These are phyloP conservation scores for Melanotaenia trifasciata DNA, from an alignment of 2,797 vertebrate species.

Conservation along the genomic window DNA sequence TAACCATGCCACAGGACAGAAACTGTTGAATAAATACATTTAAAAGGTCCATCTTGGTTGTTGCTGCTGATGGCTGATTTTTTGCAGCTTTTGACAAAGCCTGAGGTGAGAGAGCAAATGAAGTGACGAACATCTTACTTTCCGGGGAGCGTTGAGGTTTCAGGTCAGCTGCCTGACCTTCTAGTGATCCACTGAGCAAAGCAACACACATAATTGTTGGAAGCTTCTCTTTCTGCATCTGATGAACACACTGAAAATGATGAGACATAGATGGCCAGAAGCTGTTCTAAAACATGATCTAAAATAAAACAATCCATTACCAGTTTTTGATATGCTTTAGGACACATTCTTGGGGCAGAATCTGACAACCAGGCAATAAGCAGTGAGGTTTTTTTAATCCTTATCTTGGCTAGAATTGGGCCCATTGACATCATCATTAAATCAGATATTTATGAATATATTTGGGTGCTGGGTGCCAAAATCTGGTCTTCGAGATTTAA, in stretches of 20 bases:
- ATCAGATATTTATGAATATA: no score
- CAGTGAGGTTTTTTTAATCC: background rate
- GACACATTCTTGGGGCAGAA: background rate
- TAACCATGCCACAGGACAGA: background rate
- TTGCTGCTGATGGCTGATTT: constrained; percentile 49
- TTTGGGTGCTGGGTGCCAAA: no score
- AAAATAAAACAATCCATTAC: background rate
- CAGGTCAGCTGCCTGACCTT: constrained; percentile 55
- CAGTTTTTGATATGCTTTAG: background rate
- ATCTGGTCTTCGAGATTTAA: no score
- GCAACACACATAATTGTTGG: constrained; percentile 12
- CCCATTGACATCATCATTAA: no score
- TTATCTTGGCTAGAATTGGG: no score
- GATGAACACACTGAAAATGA: background rate
- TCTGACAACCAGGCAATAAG: background rate
- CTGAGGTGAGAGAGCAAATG: constrained; percentile 21
- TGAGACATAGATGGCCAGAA: background rate
- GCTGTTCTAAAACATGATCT: background rate
- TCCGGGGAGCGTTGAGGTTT: constrained; percentile 30
- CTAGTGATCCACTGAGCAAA: constrained; percentile 41
- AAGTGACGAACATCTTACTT: constrained; percentile 53
- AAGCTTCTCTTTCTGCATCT: background rate
- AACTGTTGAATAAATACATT: background rate
- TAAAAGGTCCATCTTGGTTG: constrained; percentile 17
- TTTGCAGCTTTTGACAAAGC: constrained; percentile 60